Evolutionary conservation across 2,113 vertebrate species (phyloP), one percentile per base, ranked within the genome.

Genomic region (Muntiacus muntjak): DNA sequence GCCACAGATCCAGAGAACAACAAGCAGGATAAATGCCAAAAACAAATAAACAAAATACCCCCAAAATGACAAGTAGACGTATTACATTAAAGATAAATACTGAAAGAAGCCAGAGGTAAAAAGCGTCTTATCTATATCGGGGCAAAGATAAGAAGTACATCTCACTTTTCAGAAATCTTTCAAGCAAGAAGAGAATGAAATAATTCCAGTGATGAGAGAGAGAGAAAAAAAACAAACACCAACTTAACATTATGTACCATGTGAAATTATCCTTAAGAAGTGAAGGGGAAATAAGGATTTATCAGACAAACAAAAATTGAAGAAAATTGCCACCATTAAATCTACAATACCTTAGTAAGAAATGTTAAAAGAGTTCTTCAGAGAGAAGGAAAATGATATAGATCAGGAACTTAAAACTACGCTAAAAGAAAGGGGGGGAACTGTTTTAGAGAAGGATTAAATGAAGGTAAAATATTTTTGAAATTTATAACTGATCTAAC

Each of bases 361-460:
- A 89, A 91, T 60, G 14, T 71, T 90, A 43, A 90, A 85, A 96
- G 82, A 47, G 30, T 45, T 91, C 78, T 94, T 95, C 21, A 88
- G 62, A 84, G 25, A 84, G n/a, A 87, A 95, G 30, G 82, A 88
- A 87, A 95, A 94, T 83, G 8, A 76, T 57, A 36, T 2, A 50
- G n/a, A 5, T 78, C 62, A 95, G 54, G 94, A 85, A 52, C 28
- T 78, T 28, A 7, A 43, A 78, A 91, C 40, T 54, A 40, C 33
- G 21, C 50, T 1, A 1, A 71, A 57, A 57, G 12, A 50, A 50
- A 21, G 6, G 23, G 6, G 12, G 26, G 10, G 47, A 4, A 81
- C 1, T 11, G 9, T 74, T 30, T 45, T 62, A 89, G 17, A 64
- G 60, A 86, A 87, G 50, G 9, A 82, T 25, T 62, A 89, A 85